A percentile compares a stretch with the other conserved stretches of the same genome.
Conservation (phyloP, 2,113 vertebrate genomes). For the human (Homo sapiens) region GRCh38 chr5:117281501-117282000, state of each 20-base stretch:
- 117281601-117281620: not conserved
- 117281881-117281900: not conserved
- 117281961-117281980: not conserved
- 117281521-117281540: not conserved
- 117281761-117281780: not conserved
- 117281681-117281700: rapidly evolving
- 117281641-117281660: not conserved
- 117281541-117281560: not conserved
- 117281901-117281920: not conserved
- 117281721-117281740: rapidly evolving
- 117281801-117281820: too few species aligned
- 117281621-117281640: not conserved
- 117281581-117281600: not conserved
- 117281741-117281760: too few species aligned
- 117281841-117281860: not conserved
- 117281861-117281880: not conserved
- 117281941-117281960: rapidly evolving
- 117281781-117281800: not conserved
- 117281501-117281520: not conserved
- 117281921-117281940: rapidly evolving
- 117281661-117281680: not conserved
- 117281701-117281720: not conserved
- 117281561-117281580: not conserved
- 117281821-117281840: not conserved
- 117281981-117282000: not conserved